Base-by-base conservation (phyloP, 2,797 vertebrate species). In the Gorsachius magnificus region DNA sequence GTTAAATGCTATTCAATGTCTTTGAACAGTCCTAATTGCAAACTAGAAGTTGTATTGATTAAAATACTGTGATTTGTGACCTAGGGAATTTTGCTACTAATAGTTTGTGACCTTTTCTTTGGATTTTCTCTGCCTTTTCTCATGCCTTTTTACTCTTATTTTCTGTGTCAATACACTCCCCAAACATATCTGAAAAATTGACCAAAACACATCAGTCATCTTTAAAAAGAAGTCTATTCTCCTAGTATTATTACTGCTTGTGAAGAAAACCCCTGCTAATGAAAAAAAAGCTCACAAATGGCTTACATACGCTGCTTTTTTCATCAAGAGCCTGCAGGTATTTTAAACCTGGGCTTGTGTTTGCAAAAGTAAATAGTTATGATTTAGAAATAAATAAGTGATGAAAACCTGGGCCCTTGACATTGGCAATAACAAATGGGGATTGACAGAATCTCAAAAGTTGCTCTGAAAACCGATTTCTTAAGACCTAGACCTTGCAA, bases 21-120 rank as follows among this genome's bases (percentile, higher is more conserved):
- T 87, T 45, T 92, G 46, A 92, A 69, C 51, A 84, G 35, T 61
- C 41, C 60, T 84, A 92, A 74, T 46, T 78, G 56, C 70, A 82
- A 77, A 87, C 56, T 74, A 56, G 90, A 84, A 77, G 18, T 57
- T 56, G 11, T n/a, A 81, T 82, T 81, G 61, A n/a, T 74, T 78
- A 90, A 94, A 78, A 92, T 87, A 61, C 51, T 41, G 26, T n/a
- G 50, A 87, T 87, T 87, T 94, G 83, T 87, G 83, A 81, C 51
- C 51, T 64, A 38, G 31, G 54, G 60, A 90, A 84, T 69, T 92
- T 72, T 94, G 41, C 51, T 74, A 33, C 65, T 60, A 90, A 64
- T 35, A 77, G 38, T 81, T 87, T 53, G 45, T 69, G 60, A 65
- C 45, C 21, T 92, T 90, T 87, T 64, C 6, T 76, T 80, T 92